Percentiles rank a stretch among this genome's conserved stretches.
phyloP scores from a whole-genome alignment of 2,888 invertebrate genomes.

The Thalpophila matura region DNA sequence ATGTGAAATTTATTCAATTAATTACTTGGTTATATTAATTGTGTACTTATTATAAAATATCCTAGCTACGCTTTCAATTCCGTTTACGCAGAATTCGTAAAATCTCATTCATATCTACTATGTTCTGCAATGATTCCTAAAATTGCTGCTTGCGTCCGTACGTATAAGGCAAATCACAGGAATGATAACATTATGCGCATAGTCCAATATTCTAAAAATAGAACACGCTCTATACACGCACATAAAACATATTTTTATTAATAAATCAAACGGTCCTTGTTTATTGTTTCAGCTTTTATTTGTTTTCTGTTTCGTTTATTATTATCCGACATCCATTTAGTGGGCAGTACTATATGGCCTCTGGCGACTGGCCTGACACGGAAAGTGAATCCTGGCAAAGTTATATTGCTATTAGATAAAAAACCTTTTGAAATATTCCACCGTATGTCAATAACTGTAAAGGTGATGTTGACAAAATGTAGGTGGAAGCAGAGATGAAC shows the following conservation, averaged over 20 bases:
- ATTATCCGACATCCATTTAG: conserved; percentile 69
- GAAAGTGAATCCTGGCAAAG: conserved; percentile 66
- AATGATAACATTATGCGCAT: no score
- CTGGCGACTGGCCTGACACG: conserved; percentile 49
- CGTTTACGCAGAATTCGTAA: neutral
- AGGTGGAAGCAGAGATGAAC: neutral
- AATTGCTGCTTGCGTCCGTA: neutral
- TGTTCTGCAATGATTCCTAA: neutral
- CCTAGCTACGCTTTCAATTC: neutral
- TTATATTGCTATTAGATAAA: conserved; percentile 43
- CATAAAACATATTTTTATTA: no score
- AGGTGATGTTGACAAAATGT: neutral
- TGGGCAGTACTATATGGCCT: conserved; percentile 50
- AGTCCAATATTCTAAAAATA: no score
- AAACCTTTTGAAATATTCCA: neutral
- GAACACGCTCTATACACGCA: no score
- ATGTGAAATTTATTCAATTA: conserved; percentile 73
- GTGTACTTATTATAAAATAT: neutral
- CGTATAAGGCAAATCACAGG: neutral
- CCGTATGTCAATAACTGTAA: neutral
- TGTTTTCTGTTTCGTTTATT: conserved; percentile 67
- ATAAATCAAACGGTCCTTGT: conserved; percentile 54
- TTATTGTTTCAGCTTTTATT: conserved; percentile 60
- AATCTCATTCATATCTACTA: neutral
- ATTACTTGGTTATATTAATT: conserved; percentile 34